A percentile compares a stretch with the other conserved stretches of the same genome.
These are phyloP conservation scores for Odontamblyopus rebecca DNA, from an alignment of 2,797 vertebrate species.

Conservation along the genomic window DNA sequence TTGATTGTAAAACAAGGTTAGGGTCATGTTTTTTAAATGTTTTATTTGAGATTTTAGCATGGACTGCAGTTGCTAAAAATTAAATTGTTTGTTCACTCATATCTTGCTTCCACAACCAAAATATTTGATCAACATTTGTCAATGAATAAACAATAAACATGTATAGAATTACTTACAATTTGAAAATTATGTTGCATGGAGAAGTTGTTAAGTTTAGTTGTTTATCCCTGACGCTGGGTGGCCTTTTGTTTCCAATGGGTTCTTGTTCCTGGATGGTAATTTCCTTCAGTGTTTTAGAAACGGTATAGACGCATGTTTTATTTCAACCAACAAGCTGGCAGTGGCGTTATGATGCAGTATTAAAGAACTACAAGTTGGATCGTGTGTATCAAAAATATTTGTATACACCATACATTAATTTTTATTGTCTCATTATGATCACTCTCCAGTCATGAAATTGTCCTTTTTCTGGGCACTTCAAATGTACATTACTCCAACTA, in stretches of 20 bases:
- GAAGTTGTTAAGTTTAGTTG: neutral
- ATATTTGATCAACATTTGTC: neutral
- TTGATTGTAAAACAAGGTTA: conserved; percentile 73
- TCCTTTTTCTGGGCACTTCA: too few relatives aligned
- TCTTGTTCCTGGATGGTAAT: neutral
- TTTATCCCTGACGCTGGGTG: too few relatives aligned
- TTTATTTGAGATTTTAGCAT: neutral
- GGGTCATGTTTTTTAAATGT: conserved; percentile 63
- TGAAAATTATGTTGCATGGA: neutral
- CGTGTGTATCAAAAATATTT: too few relatives aligned
- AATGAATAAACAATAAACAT: neutral
- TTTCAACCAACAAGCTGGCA: neutral
- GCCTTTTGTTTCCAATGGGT: neutral
- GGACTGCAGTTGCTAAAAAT: neutral
- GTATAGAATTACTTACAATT: neutral
- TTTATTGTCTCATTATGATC: too few relatives aligned
- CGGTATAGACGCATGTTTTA: neutral
- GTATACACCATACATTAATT: too few relatives aligned
- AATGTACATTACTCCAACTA: too few relatives aligned
- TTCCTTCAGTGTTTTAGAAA: neutral
- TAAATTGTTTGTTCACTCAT: neutral
- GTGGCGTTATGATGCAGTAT: neutral
- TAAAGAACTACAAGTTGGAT: too few relatives aligned
- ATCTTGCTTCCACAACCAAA: neutral
- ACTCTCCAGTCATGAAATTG: too few relatives aligned